Evolutionary conservation across 1,140 invertebrate genomes (phyloP), one percentile per base, ranked within the genome.

Genomic region (Macrocentrus cingulum): DNA sequence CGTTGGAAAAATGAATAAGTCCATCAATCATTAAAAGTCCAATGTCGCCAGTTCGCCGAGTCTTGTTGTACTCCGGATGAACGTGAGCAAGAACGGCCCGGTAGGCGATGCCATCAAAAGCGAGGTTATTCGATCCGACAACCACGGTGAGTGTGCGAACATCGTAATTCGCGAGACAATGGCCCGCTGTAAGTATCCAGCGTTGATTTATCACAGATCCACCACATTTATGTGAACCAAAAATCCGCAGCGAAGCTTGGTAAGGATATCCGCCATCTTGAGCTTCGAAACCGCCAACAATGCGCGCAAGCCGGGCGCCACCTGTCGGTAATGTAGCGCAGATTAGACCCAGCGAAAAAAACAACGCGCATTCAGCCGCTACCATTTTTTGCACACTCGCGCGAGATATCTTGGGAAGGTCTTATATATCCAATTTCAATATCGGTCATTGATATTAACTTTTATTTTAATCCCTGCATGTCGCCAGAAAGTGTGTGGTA

Each of bases 131-230:
- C 4, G 72, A 68, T 11, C 77, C 77, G 41, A 76, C 72, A 9
- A 76, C 68, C 9, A 71, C 42, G 7, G 62, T 63, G n/a, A 62
- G 60, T 6, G 36, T 11, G 5, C 50, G 18, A 0, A 74, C 71
- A 49, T 68, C 65, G 22, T 70, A 42, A 53, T 77, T 80, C 66
- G 37, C 44, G 1, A 66, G 56, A 61, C 82, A 83, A 63, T 84
- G 83, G 44, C 75, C 81, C 11, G 82, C 81, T 5, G 77, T 77
- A 13, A 83, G 29, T 44, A 82, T 67, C 68, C 71, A 81, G 13
- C 71, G 50, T 19, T 66, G 54, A 16, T 62, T 69, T 25, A 83
- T 64, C 25, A 84, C 70, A 8, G 77, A 77, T 5, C 76, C 82
- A 13, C 80, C 82, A 60, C 82, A 84, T 51, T 71, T 69, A 56